Evolutionary conservation across 2,888 invertebrate genomes (phyloP).

Genomic region (Drosophila imparisetae): DNA sequence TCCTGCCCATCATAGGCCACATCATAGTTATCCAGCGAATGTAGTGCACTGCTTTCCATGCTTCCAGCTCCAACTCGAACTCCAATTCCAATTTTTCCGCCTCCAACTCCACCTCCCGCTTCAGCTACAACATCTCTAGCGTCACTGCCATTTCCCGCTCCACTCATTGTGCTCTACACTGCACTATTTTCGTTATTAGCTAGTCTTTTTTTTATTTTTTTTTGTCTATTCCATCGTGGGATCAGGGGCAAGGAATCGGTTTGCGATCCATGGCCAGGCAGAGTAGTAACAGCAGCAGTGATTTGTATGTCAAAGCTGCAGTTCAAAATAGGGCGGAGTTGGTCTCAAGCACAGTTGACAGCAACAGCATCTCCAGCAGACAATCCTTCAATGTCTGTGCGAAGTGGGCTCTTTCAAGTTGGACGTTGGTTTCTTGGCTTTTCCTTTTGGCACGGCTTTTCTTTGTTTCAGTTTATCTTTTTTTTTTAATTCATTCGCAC

Average conservation of each 20-base stretch:
- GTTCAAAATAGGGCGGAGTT: slow-evolving; percentile 67
- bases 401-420: slow-evolving; percentile 1
- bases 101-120: slow-evolving; percentile 3
- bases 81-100: slow-evolving; percentile 7
- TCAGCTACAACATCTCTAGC: neutral
- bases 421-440: slow-evolving; percentile 2
- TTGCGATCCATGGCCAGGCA: slow-evolving; percentile 29
- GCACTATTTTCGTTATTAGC: neutral
- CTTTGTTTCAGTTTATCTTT: neutral
- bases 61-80: neutral
- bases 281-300: neutral
- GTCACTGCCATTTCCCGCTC: slow-evolving; percentile 26
- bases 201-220: neutral
- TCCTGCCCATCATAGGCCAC: slow-evolving; percentile 68
- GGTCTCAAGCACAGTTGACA: slow-evolving; percentile 9
- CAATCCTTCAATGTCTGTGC: slow-evolving; percentile 7
- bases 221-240: neutral
- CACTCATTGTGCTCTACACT: slow-evolving; percentile 18
- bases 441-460: slow-evolving; percentile 2
- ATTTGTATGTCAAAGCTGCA: slow-evolving; percentile 31
- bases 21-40: slow-evolving; percentile 73
- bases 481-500: slow-evolving; percentile 14
- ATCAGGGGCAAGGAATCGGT: slow-evolving; percentile 7
- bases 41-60: slow-evolving; percentile 43
- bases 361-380: slow-evolving; percentile 9